Evolutionary conservation across 2,797 vertebrate species (phyloP), one percentile per base, ranked within the genome.

Genomic region (Sternotherus odoratus): DNA sequence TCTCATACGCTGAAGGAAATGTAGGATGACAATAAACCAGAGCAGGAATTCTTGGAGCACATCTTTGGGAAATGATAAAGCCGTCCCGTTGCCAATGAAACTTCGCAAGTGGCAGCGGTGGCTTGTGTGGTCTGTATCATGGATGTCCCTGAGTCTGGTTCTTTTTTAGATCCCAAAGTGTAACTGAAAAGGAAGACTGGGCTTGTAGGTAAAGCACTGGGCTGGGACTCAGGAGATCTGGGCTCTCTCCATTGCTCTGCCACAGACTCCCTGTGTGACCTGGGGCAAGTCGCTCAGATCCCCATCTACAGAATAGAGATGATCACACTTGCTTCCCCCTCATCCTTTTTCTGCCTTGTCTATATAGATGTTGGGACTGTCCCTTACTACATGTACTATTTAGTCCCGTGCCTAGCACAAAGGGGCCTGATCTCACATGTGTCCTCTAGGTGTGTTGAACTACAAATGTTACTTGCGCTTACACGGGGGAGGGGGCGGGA

Each of bases 1-100:
- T 17, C 15, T 77, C 4, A 50, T 85, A 1, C 24, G 9, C 6
- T 0, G 0, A 10, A 69, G 85, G n/a, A 77, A 53, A 39, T 0
- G 0, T 12, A 5, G 5, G 86, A 0, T 6, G 23, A 26, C 74
- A 57, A 2, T 9, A 0, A 1, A 26, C 66, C 48, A 11, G 19
- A n/a, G n/a, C 74, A 60, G 49, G 26, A 53, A 46, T 7, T 1
- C 77, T 82, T 74, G 13, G 69, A 75, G 2, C 2, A 48, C 50
- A 63, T 63, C 8, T 12, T 16, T 72, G 23, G 57, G 28, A 79
- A 8, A 13, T 72, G n/a, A 33, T 51, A 43, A 78, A 0, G 72
- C 48, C 66, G 50, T 77, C 30, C 5, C n/a, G 84, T 50, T 72
- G 12, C 23, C 30, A 43, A 24, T n/a, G 79, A 9, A 54, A 4